phyloP scores from a whole-genome alignment of 2,888 invertebrate genomes.

The Blastobasis lacticolella region DNA sequence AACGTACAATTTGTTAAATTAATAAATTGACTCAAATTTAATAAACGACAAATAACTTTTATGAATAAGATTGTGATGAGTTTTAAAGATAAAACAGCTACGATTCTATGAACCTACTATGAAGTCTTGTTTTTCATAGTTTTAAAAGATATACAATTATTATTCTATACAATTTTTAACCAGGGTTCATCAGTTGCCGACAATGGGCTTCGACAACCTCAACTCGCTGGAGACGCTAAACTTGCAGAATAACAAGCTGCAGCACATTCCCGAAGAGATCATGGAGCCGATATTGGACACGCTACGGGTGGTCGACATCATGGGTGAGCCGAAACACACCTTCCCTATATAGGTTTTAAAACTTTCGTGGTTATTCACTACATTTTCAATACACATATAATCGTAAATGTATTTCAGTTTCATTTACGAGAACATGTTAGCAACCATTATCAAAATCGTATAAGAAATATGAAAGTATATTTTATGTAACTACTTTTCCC shows the following conservation, averaged over 20 bases:
- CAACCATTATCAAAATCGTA: too few species aligned
- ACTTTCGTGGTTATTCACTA: too few species aligned
- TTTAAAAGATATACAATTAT: not conserved
- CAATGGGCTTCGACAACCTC: slow-evolving; percentile 89
- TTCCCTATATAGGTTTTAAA: too few species aligned
- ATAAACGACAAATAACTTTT: not conserved
- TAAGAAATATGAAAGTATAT: too few species aligned
- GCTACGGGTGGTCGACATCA: slow-evolving; percentile 88
- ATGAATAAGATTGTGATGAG: not conserved
- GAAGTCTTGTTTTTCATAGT: not conserved
- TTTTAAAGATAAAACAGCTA: not conserved
- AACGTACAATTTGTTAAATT: too few species aligned
- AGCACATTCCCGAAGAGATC: slow-evolving; percentile 88
- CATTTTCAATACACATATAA: too few species aligned
- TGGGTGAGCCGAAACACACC: slow-evolving; percentile 74
- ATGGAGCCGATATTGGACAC: slow-evolving; percentile 93
- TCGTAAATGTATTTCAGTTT: too few species aligned
- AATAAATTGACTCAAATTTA: not conserved
- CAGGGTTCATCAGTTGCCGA: slow-evolving; percentile 88
- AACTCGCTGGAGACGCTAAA: slow-evolving; percentile 92
- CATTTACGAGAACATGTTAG: too few species aligned
- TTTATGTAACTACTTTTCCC: too few species aligned
- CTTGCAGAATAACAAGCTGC: slow-evolving; percentile 90
- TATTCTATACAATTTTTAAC: not conserved
- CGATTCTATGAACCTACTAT: not conserved